These are phyloP conservation scores for Noturus placidus DNA, from an alignment of 2,113 vertebrate genomes.

Conservation along the genomic window DNA sequence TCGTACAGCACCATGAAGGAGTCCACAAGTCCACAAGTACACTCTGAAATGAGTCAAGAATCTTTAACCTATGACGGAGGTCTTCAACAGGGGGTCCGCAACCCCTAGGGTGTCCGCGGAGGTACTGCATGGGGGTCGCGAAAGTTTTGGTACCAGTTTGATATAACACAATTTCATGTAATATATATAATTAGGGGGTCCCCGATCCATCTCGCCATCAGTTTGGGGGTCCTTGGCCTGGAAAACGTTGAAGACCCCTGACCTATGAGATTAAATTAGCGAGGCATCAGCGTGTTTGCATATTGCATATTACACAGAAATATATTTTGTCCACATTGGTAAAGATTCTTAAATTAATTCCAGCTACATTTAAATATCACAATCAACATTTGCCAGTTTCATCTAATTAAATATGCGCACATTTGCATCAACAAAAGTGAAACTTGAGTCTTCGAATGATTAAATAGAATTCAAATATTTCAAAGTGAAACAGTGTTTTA, in stretches of 20 bases:
- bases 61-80: neutral
- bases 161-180: too few relatives aligned
- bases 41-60: neutral
- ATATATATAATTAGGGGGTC: too few relatives aligned
- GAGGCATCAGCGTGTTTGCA: neutral
- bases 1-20: too few relatives aligned
- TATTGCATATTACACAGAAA: neutral
- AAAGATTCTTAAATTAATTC: neutral
- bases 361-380: neutral
- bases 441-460: too few relatives aligned
- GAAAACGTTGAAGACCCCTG: too few relatives aligned
- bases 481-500: neutral
- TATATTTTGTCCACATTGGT: neutral
- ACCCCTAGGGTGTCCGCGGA: too few relatives aligned
- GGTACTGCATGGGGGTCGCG: too few relatives aligned
- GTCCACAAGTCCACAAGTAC: neutral
- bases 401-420: neutral
- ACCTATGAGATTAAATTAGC: neutral
- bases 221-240: too few relatives aligned
- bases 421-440: neutral
- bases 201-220: too few relatives aligned
- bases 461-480: neutral
- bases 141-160: too few relatives aligned
- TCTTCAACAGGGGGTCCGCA: too few relatives aligned
- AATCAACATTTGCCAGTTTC: neutral